Evolutionary conservation across 1,140 invertebrate genomes (phyloP), one percentile per base, ranked within the genome.

Genomic region (Lepidurus couesii): DNA sequence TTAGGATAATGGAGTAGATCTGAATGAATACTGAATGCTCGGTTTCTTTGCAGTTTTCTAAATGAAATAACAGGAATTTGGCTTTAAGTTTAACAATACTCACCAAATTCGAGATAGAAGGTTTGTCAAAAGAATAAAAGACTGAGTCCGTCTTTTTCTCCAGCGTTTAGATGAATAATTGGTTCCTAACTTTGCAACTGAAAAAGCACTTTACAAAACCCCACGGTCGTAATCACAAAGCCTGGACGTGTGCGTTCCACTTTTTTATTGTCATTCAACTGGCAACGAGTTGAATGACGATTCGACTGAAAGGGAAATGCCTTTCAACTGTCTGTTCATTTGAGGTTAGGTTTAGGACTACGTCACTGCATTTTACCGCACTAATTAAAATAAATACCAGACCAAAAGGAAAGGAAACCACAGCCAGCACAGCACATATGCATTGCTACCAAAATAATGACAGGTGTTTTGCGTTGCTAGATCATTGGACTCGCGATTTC

Each of bases 371-470:
- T 65, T 65, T 13, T 65, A 21, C 8, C 53, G 1, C 53, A 9
- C 9, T 21, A 65, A 65, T 65, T 65, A 65, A 21, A 21, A 13
- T 65, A 65, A 34, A 65, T 65, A 21, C 53, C 53, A 65, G 8
- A 65, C 53, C 53, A 10, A 65, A 13, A 65, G 53, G 21, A 65
- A 65, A 65, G 53, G 53, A 65, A 65, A 65, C 53, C 9, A 65
- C 53, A 21, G 13, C 34, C 34, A 34, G 3, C 34, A 34, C 53
- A 65, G 53, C 53, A 65, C 53, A 65, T n/a, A 65, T 65, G 53
- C 53, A 21, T 65, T n/a, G 4, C 53, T 65, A 65, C n/a, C 16
- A 65, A 65, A 65, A 65, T 65, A 65, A 65, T 65, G 53, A 65
- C 53, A 65, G 53, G 53, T 65, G 53, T 65, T 21, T 65, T 7